Conservation (phyloP, 1,140 invertebrate genomes). For the Trichonephila inaurata region DNA sequence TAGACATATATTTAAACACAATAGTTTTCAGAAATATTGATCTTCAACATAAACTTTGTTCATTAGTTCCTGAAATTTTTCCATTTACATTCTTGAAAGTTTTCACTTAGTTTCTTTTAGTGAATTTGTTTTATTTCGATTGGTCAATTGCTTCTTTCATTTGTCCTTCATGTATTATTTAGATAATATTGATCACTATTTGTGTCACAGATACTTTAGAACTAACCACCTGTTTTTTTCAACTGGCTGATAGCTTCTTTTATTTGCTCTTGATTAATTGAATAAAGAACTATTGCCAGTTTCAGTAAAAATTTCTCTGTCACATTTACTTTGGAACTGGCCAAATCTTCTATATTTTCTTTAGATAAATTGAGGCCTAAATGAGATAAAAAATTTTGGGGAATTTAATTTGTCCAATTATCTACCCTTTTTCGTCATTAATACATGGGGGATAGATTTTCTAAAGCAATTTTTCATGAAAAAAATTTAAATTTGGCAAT, state of each 20-base stretch:
- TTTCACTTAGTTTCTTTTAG: too few species aligned
- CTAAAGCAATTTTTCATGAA: constrained; percentile 19
- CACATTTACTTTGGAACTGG: not conserved
- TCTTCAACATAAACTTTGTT: too few species aligned
- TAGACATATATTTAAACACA: too few species aligned
- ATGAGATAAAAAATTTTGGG: constrained; percentile 37
- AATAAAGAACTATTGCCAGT: constrained; percentile 23
- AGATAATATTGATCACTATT: not conserved
- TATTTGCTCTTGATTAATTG: not conserved
- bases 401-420: constrained; percentile 61
- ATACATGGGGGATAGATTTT: constrained; percentile 46
- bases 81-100: too few species aligned
- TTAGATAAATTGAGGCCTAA: not conserved
- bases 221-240: not conserved
- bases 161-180: not conserved
- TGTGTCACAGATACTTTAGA: not conserved
- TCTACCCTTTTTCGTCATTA: constrained; percentile 22
- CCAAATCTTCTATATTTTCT: constrained; percentile 17
- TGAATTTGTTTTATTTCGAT: not conserved
- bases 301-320: constrained; percentile 26
- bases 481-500: constrained; percentile 47
- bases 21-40: too few species aligned
- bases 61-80: too few species aligned
- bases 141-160: not conserved
- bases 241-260: not conserved